Base-by-base conservation (phyloP, 2,113 vertebrate genomes). In the Arizona elegans region DNA sequence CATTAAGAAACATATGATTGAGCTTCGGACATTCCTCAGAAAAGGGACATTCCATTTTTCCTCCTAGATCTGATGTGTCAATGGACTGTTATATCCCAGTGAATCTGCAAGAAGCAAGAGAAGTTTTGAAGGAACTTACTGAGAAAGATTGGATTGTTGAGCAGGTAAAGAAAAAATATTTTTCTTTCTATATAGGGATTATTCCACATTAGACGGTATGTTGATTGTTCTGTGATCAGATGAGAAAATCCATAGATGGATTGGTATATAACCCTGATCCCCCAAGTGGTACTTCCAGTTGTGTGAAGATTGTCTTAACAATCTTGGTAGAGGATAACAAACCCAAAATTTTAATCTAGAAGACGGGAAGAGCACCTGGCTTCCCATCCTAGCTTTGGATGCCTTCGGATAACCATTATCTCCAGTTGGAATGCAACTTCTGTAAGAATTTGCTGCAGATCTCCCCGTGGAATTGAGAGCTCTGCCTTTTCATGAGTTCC, bases 81-180 rank as follows among this genome's bases (percentile, higher is more conserved):
- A 58, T 1, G 0, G 59, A n/a, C 12, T 52, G 24, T 13, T 52
- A n/a, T 91, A 0, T 96, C 65, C 86, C 81, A 88, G 56, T 96
- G 90, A 96, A 97, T 43, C 87, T 97, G 89, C 92, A 91, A 89
- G 94, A 87, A 94, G 96, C 96, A 85, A 96, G 95, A 89, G 75
- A 93, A 2, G n/a, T 87, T 52, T 96, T 97, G 91, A 89, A 92
- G 62, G 93, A 97, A 47, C 88, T 97, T 93, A 89, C 91, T 29
- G 81, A 93, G 59, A 95, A 93, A 62, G 95, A 96, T 24, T 96
- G 96, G 95, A 96, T 97, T 92, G 56, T 86, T 92, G 89, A 93
- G 6, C 94, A 5, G 95, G 97, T 97, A 90, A 95, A 93, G 90
- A 10, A 29, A 43, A 43, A 11, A 9, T 47, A 23, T 29, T 13